Conservation (phyloP, 2,113 vertebrate species). For the Corythornis vintsioides region DNA sequence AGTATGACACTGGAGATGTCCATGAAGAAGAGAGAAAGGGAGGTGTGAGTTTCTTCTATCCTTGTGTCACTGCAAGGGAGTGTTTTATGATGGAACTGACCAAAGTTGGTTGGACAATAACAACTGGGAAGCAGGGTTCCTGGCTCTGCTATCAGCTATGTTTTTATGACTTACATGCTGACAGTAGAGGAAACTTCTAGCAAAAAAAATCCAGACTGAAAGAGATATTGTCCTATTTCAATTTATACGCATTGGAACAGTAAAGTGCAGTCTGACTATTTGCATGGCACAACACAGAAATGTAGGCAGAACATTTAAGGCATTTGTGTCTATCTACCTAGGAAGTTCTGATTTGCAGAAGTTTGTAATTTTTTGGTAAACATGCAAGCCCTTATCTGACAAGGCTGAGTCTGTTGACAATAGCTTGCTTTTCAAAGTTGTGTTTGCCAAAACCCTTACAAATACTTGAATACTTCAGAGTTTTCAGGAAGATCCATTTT, state of each 20-base stretch:
- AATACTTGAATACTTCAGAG: background rate
- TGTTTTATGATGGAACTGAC: background rate
- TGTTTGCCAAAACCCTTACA: slow-evolving; percentile 1
- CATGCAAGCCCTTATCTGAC: background rate
- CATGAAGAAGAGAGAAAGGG: background rate
- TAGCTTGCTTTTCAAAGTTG: slow-evolving; percentile 15
- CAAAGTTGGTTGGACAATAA: background rate
- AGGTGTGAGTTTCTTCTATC: background rate
- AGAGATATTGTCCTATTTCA: background rate
- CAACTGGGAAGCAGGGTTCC: background rate
- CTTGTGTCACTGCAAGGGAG: background rate
- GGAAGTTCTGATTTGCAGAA: background rate
- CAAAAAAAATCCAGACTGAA: background rate
- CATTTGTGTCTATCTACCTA: background rate
- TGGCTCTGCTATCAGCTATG: background rate
- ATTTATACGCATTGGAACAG: background rate
- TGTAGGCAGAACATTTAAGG: background rate
- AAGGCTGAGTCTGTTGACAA: slow-evolving; percentile 18
- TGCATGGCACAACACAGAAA: background rate
- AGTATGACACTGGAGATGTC: background rate
- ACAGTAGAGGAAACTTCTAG: background rate
- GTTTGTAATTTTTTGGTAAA: background rate
- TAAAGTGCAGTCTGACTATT: background rate
- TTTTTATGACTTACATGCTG: background rate
- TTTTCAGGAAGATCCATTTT: background rate